These are phyloP conservation scores for Lagenorhynchus albirostris DNA, from an alignment of 2,113 vertebrate species.

Conservation along the genomic window DNA sequence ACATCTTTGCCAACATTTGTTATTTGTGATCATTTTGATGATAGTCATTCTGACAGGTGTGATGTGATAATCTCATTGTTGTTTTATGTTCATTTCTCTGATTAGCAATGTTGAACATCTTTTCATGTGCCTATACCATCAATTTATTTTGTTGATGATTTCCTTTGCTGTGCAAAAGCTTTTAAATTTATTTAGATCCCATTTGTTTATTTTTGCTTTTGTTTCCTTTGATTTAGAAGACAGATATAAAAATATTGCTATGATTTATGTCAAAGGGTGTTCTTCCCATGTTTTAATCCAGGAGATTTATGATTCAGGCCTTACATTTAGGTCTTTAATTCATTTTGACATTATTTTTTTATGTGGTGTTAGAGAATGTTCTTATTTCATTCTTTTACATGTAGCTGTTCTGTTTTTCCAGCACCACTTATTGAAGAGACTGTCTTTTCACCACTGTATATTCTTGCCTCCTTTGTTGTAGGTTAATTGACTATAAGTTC, in stretches of 20 bases:
- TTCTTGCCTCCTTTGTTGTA: neutral
- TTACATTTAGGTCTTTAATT: too few relatives aligned
- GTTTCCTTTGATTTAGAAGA: too few relatives aligned
- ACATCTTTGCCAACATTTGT: neutral
- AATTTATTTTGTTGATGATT: neutral
- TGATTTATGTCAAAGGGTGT: too few relatives aligned
- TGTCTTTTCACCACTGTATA: neutral
- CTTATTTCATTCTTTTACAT: neutral
- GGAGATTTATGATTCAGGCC: too few relatives aligned
- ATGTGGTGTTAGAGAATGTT: too few relatives aligned
- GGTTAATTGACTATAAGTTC: neutral
- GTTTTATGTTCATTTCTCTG: neutral
- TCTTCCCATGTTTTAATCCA: too few relatives aligned
- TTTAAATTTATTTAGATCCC: too few relatives aligned
- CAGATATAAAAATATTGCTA: too few relatives aligned
- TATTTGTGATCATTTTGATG: neutral
- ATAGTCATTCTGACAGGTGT: neutral
- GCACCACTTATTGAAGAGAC: neutral
- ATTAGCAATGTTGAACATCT: neutral
- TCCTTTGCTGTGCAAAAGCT: neutral
- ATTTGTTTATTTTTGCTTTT: too few relatives aligned
- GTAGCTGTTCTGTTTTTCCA: neutral
- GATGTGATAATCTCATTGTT: neutral
- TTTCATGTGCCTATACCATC: neutral
- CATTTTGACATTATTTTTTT: too few relatives aligned